Conservation (phyloP, 2,888 invertebrate genomes). For the Endotricha flammealis region DNA sequence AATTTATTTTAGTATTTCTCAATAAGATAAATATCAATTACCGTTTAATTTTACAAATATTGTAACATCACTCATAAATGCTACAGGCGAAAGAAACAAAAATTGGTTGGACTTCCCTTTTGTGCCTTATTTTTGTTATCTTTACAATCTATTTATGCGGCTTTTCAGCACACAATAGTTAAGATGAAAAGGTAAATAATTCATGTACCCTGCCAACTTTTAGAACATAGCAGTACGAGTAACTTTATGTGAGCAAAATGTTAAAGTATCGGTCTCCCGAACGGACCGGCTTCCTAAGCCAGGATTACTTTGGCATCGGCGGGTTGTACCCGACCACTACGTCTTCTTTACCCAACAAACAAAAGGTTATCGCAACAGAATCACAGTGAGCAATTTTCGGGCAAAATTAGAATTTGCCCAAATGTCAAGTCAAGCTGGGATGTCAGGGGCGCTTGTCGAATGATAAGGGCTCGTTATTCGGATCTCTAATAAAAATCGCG, state of each 20-base stretch:
- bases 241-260: constrained; percentile 10
- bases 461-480: constrained; percentile 14
- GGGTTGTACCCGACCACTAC: constrained; percentile 28
- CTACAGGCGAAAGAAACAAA: neutral
- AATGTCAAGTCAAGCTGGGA: constrained; percentile 20
- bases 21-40: too few species aligned
- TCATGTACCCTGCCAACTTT: constrained; percentile 3
- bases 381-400: constrained; percentile 13
- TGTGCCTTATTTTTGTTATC: constrained; percentile 4
- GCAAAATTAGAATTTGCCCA: constrained; percentile 21
- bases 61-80: neutral
- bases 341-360: constrained; percentile 23
- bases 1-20: too few species aligned
- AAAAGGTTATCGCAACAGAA: constrained; percentile 27
- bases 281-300: constrained; percentile 45
- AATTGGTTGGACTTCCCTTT: constrained; percentile 6
- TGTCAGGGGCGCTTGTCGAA: constrained; percentile 13
- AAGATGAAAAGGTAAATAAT: constrained; percentile 7
- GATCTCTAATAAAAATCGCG: constrained; percentile 33
- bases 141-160: constrained; percentile 2
- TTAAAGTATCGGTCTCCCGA: constrained; percentile 19
- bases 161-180: constrained; percentile 1
- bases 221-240: constrained; percentile 3
- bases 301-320: constrained; percentile 41
- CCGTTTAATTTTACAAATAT: neutral